Percentiles rank a stretch among this genome's conserved stretches.
phyloP scores from a whole-genome alignment of 1,140 invertebrate species.

The Drepana arcuata region DNA sequence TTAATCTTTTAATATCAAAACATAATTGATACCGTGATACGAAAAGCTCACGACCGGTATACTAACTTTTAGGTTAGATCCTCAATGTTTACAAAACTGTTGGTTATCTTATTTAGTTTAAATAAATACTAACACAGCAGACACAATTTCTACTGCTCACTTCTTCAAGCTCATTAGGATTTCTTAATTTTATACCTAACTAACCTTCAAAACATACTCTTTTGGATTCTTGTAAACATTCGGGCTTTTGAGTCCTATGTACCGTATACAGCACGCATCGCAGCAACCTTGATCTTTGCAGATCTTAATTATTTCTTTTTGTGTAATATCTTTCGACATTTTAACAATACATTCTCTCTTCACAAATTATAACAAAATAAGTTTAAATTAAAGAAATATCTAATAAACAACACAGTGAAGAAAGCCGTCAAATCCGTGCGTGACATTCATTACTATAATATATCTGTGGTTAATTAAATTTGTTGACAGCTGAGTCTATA shows the following conservation, averaged over 20 bases:
- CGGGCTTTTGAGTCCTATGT: conserved; percentile 41
- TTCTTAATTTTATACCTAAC: too few species aligned
- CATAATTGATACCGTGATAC: neutral
- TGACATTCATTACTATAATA: neutral
- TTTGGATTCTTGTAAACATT: conserved; percentile 32
- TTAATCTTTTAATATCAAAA: neutral
- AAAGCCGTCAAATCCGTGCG: too few species aligned
- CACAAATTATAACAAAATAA: neutral
- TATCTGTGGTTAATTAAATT: neutral
- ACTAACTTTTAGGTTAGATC: neutral
- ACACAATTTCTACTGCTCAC: neutral
- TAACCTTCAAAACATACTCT: conserved; percentile 18
- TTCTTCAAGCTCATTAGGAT: too few species aligned
- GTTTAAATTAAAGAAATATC: neutral
- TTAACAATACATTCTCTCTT: neutral
- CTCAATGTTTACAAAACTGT: too few species aligned
- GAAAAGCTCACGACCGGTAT: neutral
- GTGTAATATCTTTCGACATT: conserved; percentile 27
- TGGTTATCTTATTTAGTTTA: conserved; percentile 2
- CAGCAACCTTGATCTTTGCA: conserved; percentile 51
- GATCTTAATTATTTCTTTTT: conserved; percentile 30
- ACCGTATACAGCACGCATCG: conserved; percentile 41
- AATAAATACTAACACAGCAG: neutral
- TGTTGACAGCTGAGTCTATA: neutral
- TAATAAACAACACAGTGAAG: neutral